These are phyloP conservation scores for Glaucomys volans DNA, from an alignment of 2,113 vertebrate genomes.

Conservation along the genomic window DNA sequence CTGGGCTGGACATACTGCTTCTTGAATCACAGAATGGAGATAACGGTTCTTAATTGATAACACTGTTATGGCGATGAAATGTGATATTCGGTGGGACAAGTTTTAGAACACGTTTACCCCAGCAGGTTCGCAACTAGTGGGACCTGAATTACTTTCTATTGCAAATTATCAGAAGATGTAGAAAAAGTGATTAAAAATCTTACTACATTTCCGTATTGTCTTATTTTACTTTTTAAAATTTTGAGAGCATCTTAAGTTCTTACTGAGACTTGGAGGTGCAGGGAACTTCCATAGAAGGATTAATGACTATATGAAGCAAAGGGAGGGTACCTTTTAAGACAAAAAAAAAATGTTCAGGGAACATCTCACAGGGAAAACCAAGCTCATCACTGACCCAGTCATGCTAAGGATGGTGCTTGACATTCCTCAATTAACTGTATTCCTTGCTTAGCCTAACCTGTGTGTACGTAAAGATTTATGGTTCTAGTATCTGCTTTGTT, in stretches of 20 bases:
- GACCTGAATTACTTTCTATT: neutral
- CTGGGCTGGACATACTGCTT: neutral
- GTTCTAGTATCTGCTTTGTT: neutral
- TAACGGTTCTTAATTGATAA: neutral
- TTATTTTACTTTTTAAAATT: neutral
- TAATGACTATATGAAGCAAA: neutral
- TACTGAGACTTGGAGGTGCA: neutral
- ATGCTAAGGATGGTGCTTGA: neutral
- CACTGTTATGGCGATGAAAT: neutral
- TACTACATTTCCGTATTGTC: neutral
- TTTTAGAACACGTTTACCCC: neutral
- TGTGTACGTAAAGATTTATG: rapidly evolving
- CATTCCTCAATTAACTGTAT: neutral
- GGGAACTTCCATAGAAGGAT: neutral
- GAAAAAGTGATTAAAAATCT: neutral
- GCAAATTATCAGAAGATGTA: neutral
- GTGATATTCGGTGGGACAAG: rapidly evolving
- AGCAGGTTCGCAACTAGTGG: neutral
- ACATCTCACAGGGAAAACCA: too few species aligned
- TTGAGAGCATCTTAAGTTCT: neutral
- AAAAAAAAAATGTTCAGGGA: rapidly evolving
- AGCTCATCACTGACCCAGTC: neutral
- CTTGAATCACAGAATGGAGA: neutral
- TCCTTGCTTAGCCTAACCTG: neutral
- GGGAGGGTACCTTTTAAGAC: rapidly evolving